A percentile compares a stretch with the other conserved stretches of the same genome.
phyloP scores from a whole-genome alignment of 2,797 vertebrate genomes.

The Ctenosaura bakeri region DNA sequence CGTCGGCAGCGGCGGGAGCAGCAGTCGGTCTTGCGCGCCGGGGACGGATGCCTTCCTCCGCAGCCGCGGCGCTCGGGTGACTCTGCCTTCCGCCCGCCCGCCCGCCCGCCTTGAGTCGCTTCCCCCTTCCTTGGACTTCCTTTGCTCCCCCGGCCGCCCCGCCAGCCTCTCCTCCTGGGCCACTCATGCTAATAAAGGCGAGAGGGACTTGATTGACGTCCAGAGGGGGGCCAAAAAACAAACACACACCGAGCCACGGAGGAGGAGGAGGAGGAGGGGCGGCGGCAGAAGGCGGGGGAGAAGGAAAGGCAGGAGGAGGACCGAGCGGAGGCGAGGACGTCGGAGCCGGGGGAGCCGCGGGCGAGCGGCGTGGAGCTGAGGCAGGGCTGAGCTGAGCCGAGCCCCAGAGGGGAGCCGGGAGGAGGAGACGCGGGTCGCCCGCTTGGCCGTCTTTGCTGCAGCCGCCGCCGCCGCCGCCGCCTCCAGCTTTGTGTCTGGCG shows the following conservation, averaged over 20 bases:
- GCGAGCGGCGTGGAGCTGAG: slow-evolving; percentile 69
- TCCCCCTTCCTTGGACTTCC: background rate
- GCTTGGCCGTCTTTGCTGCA: slow-evolving; percentile 57
- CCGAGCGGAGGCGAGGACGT: slow-evolving; percentile 13
- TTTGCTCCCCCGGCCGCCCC: background rate
- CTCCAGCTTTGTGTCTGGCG: slow-evolving; percentile 53
- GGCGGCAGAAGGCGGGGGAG: slow-evolving; percentile 47
- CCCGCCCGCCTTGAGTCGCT: slow-evolving; percentile 3
- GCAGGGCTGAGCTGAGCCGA: slow-evolving; percentile 41
- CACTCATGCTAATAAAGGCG: background rate
- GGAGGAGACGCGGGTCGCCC: slow-evolving; percentile 60
- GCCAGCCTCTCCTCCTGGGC: slow-evolving; percentile 12
- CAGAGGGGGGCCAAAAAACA: slow-evolving; percentile 60
- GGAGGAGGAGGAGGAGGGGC: slow-evolving; percentile 60
- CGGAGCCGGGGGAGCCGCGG: slow-evolving; percentile 33
- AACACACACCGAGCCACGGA: slow-evolving; percentile 17
- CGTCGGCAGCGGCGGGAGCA: slow-evolving; percentile 19
- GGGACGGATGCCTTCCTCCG: slow-evolving; percentile 53
- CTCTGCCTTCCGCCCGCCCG: background rate
- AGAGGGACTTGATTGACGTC: slow-evolving; percentile 77
- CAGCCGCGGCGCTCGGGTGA: too few species aligned
- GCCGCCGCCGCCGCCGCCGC: slow-evolving; percentile 58
- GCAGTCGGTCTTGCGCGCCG: slow-evolving; percentile 14
- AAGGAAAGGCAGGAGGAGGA: background rate
- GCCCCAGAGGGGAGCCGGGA: slow-evolving; percentile 30